A percentile compares a stretch with the other conserved stretches of the same genome.
Evolutionary conservation across 2,113 vertebrate species (phyloP).

Genomic region (Cercopithecus mona): DNA sequence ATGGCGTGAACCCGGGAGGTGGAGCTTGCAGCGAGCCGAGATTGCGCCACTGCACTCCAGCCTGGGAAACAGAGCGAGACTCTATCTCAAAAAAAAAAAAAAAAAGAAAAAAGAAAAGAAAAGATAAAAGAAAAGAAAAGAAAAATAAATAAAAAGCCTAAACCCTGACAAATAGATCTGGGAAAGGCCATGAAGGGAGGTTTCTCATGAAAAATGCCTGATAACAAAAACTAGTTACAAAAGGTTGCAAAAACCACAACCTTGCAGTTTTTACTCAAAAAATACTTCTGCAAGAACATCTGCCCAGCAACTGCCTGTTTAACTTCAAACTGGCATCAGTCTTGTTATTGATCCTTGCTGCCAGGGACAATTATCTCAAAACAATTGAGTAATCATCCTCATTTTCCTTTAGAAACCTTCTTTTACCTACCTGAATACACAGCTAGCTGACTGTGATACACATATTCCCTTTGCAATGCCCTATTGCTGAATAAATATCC

Average conservation of each 20-base stretch:
- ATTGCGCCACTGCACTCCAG: no score
- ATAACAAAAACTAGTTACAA: not conserved
- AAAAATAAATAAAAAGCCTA: not conserved
- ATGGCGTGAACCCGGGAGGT: no score
- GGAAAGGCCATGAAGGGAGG: not conserved
- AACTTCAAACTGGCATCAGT: not conserved
- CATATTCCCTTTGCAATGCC: not conserved
- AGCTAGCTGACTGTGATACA: not conserved
- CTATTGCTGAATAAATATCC: not conserved
- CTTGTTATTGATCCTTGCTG: not conserved
- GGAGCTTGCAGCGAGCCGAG: no score
- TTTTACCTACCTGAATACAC: no score
- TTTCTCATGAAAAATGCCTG: not conserved
- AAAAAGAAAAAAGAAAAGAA: no score
- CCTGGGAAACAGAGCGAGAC: no score
- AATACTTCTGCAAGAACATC: not conserved
- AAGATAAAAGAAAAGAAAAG: no score
- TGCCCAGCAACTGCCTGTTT: not conserved
- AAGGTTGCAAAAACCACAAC: not conserved
- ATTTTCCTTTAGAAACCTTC: no score
- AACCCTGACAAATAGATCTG: not conserved
- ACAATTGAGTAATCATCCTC: no score
- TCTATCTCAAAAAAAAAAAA: no score
- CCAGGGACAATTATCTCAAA: no score
- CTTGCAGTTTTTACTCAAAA: not conserved